phyloP scores from a whole-genome alignment of 1,140 invertebrate species.

The Metaphire vulgaris region DNA sequence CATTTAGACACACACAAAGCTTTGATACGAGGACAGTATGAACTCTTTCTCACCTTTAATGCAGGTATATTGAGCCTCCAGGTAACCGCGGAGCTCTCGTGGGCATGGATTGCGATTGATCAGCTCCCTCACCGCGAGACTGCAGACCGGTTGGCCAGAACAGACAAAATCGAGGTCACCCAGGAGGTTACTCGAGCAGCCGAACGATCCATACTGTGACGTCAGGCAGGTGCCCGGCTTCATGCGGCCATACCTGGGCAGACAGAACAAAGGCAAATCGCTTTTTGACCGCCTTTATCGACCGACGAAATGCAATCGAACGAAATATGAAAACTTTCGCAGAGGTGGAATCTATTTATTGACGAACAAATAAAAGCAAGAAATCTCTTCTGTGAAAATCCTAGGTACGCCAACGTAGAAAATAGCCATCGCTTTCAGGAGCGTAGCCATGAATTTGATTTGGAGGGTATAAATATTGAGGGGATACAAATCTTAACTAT shows the following conservation, averaged over 20 bases:
- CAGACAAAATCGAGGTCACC: not conserved
- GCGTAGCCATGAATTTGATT: too few relatives aligned
- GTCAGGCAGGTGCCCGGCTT: constrained; percentile 14
- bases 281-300: too few relatives aligned
- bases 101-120: constrained; percentile 14
- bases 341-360: too few relatives aligned
- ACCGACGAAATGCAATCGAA: too few relatives aligned
- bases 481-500: too few relatives aligned
- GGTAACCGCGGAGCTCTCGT: constrained; percentile 8
- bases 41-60: constrained; percentile 7
- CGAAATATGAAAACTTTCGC: too few relatives aligned
- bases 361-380: too few relatives aligned
- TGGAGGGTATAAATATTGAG: too few relatives aligned
- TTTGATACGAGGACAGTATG: not conserved
- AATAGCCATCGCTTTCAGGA: too few relatives aligned
- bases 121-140: constrained; percentile 5
- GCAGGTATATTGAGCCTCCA: constrained; percentile 12
- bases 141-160: constrained; percentile 6
- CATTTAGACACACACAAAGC: not conserved
- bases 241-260: constrained; percentile 17
- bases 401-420: too few relatives aligned
- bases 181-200: not conserved
- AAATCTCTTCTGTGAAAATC: too few relatives aligned
- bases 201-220: not conserved
- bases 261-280: too few relatives aligned